A percentile compares a stretch with the other conserved stretches of the same genome.
These are phyloP conservation scores for Catharus bicknelli DNA, from an alignment of 2,113 vertebrate species.

Conservation along the genomic window DNA sequence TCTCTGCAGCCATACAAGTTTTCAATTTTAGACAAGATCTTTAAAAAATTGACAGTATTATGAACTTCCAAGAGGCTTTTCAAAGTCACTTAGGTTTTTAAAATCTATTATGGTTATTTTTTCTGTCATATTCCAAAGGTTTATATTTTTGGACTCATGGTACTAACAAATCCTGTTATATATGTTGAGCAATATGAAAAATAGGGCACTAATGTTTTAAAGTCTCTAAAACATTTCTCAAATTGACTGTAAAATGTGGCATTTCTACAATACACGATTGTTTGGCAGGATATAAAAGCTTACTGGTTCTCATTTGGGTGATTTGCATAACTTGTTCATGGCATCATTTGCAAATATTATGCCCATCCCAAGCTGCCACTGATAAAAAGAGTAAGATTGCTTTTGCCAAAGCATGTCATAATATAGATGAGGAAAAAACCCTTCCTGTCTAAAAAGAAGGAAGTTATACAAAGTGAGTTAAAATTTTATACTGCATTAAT, in stretches of 20 bases:
- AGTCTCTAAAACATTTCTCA: conserved; percentile 49
- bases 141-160: not conserved
- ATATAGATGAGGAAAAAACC: not conserved
- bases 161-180: conserved; percentile 8
- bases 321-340: conserved; percentile 64
- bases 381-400: conserved; percentile 43
- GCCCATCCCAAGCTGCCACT: conserved; percentile 37
- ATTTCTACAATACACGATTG: conserved; percentile 6
- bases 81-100: conserved; percentile 48
- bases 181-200: conserved; percentile 42
- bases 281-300: conserved; percentile 59
- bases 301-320: conserved; percentile 56
- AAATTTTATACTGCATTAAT: conserved; percentile 35
- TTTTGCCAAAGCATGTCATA: conserved; percentile 26
- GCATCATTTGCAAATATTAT: conserved; percentile 66
- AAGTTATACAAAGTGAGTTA: not conserved
- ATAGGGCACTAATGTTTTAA: conserved; percentile 52
- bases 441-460: not conserved
- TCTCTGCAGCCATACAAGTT: conserved; percentile 29
- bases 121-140: not conserved
- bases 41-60: conserved; percentile 41
- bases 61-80: conserved; percentile 50
- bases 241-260: conserved; percentile 63
- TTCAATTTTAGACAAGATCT: conserved; percentile 66
- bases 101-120: conserved; percentile 23